A percentile compares a stretch with the other conserved stretches of the same genome.
Evolutionary conservation across 1,140 invertebrate species (phyloP).

Genomic region (Brachionus sp.): DNA sequence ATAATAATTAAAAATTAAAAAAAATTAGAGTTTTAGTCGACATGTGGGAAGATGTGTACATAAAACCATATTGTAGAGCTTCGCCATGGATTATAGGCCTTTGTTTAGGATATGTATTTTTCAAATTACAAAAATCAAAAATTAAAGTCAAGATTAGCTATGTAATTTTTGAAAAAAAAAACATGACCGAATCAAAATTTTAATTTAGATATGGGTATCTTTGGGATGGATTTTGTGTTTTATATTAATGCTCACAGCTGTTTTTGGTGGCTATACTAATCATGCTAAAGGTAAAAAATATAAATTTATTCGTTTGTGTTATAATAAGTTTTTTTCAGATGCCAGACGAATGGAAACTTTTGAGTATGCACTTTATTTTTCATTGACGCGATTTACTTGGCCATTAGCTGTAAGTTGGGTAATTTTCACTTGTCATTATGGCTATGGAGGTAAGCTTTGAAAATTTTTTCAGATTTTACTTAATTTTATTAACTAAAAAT

Average conservation of each 20-base stretch:
- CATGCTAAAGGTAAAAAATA: not conserved
- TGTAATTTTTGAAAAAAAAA: not conserved
- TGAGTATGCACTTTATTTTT: conserved; percentile 44
- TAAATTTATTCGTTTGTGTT: not conserved
- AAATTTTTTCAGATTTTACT: too few relatives aligned
- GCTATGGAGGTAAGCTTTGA: conserved; percentile 57
- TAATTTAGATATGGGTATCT: not conserved
- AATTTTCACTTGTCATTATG: conserved; percentile 40
- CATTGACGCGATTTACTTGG: conserved; percentile 18
- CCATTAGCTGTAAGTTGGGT: conserved; percentile 33
- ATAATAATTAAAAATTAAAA: not conserved
- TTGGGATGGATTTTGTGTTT: conserved; percentile 1
- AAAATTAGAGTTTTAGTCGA: conserved; percentile 46
- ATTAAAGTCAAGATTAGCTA: not conserved
- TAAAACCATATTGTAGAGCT: conserved; percentile 64
- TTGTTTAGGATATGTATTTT: conserved; percentile 56
- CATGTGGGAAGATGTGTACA: conserved; percentile 71
- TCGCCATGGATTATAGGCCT: conserved; percentile 63
- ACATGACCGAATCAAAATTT: not conserved
- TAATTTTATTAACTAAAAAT: too few relatives aligned
- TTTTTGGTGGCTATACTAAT: conserved; percentile 41
- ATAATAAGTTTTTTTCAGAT: not conserved
- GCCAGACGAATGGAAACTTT: not conserved
- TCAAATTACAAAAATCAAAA: not conserved
- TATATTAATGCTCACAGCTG: not conserved